phyloP scores from a whole-genome alignment of 2,797 vertebrate species.

The Sternarchorhynchus goeldii region DNA sequence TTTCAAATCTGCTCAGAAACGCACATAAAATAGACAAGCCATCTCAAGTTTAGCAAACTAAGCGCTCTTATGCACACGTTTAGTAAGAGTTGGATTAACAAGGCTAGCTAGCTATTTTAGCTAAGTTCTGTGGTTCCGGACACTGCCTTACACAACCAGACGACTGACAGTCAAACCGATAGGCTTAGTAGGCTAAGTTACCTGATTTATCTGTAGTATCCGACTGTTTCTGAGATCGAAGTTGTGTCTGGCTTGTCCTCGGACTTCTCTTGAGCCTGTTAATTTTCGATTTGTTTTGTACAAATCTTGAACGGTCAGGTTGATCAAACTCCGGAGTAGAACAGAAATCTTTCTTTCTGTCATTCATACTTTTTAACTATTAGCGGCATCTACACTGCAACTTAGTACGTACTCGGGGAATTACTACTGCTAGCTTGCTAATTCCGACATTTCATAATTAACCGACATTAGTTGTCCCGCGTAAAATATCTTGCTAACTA shows the following conservation, averaged over 20 bases:
- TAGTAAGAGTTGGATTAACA: too few species aligned
- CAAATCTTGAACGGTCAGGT: constrained; percentile 3
- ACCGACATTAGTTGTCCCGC: too few species aligned
- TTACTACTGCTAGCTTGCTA: too few species aligned
- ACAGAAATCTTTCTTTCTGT: constrained; percentile 1
- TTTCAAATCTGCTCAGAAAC: constrained; percentile 65
- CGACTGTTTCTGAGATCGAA: neutral
- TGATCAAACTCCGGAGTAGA: neutral
- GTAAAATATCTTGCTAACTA: neutral
- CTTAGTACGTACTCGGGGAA: too few species aligned
- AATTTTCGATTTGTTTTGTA: constrained; percentile 52
- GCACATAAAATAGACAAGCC: neutral
- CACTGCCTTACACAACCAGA: too few species aligned
- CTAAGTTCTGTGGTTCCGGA: too few species aligned
- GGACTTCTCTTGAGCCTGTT: constrained; percentile 67
- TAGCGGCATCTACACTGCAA: neutral
- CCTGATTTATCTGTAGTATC: neutral
- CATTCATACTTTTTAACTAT: constrained; percentile 13
- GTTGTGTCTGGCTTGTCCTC: constrained; percentile 29
- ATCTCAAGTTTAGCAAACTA: neutral
- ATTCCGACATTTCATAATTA: too few species aligned
- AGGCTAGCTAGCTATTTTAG: too few species aligned
- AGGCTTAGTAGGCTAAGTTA: neutral
- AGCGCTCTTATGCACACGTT: too few species aligned
- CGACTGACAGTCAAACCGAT: too few species aligned